phyloP scores from a whole-genome alignment of 2,888 invertebrate species.

The Cryptosula pallasiana region DNA sequence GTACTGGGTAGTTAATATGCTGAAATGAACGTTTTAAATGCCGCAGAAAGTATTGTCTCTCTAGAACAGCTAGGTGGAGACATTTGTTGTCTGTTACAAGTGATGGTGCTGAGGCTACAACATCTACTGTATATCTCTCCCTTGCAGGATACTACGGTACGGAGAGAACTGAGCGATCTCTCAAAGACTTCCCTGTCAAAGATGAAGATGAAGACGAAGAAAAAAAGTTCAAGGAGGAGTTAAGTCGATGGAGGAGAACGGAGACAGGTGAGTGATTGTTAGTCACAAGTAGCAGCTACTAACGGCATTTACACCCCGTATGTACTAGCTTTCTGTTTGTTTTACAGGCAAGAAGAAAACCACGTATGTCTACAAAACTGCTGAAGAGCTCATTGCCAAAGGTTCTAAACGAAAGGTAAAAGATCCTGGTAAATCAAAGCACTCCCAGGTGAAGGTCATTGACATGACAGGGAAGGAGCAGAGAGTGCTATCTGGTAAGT shows the following conservation, averaged over 20 bases:
- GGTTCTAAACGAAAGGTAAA: conserved; percentile 32
- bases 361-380: conserved; percentile 54
- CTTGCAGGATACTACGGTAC: conserved; percentile 41
- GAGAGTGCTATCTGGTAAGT: conserved; percentile 60
- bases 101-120: too few relatives aligned
- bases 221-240: conserved; percentile 42
- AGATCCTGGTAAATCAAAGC: conserved; percentile 25
- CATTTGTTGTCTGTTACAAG: too few relatives aligned
- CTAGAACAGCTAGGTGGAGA: too few relatives aligned
- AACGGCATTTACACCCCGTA: background rate
- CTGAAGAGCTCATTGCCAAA: conserved; percentile 54
- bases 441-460: conserved; percentile 82
- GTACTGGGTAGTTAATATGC: too few relatives aligned
- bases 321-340: background rate
- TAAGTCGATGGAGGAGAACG: conserved; percentile 50
- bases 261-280: background rate
- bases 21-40: too few relatives aligned
- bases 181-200: conserved; percentile 41
- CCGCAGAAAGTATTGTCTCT: too few relatives aligned
- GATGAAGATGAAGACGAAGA: conserved; percentile 54
- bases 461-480: conserved; percentile 97
- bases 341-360: conserved; percentile 35
- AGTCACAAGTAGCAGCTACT: background rate
- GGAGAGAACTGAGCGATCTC: conserved; percentile 45
- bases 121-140: too few relatives aligned